Conservation (phyloP, 2,797 vertebrate genomes). For the Centroberyx gerrardi region DNA sequence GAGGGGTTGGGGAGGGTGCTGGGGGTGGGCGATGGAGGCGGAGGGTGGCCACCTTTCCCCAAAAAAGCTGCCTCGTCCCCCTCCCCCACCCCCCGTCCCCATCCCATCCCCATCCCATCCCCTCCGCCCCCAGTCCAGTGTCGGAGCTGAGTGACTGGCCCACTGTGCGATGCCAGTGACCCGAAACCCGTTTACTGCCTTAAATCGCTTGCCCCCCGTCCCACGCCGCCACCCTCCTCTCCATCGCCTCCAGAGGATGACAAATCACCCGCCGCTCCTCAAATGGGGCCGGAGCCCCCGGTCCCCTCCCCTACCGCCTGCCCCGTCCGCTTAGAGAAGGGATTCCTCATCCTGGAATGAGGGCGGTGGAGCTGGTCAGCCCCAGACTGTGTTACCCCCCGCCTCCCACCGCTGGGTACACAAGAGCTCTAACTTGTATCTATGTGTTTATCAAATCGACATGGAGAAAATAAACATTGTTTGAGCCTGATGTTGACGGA, state of each 20-base stretch:
- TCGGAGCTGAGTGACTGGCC: constrained; percentile 78
- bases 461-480: constrained; percentile 38
- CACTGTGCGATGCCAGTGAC: constrained; percentile 83
- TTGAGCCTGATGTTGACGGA: constrained; percentile 25
- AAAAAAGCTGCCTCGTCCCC: background rate
- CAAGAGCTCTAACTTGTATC: constrained; percentile 64
- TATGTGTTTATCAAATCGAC: constrained; percentile 73
- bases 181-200: constrained; percentile 79
- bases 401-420: constrained; percentile 33
- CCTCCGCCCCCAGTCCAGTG: constrained; percentile 49
- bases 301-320: constrained; percentile 51
- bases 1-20: constrained; percentile 11
- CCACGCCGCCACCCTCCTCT: constrained; percentile 62
- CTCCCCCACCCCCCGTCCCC: constrained; percentile 20
- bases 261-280: constrained; percentile 69
- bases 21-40: constrained; percentile 19
- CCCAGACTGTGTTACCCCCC: background rate
- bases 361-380: constrained; percentile 40
- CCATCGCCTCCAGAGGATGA: constrained; percentile 68
- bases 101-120: constrained; percentile 44
- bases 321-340: constrained; percentile 59
- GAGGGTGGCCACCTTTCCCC: constrained; percentile 27
- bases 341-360: constrained; percentile 75
- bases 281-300: constrained; percentile 49
- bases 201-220: constrained; percentile 62